phyloP scores from a whole-genome alignment of 2,113 vertebrate species.

The Xyrauchen texanus region DNA sequence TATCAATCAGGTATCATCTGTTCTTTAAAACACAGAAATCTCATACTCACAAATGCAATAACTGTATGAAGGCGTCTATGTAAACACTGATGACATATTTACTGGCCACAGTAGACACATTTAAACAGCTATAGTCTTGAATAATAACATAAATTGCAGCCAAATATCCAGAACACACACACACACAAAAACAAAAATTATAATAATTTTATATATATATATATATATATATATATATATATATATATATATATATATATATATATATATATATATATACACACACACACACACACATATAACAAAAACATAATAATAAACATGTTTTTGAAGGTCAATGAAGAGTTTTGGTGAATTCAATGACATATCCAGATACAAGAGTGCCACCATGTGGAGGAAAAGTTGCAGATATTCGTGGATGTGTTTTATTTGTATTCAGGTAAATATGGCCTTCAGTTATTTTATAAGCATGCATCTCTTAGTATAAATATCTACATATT shows the following conservation, averaged over 20 bases:
- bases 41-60: not conserved
- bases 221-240: no score
- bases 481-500: not conserved
- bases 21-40: not conserved
- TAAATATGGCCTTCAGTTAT: not conserved
- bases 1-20: no score
- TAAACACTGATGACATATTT: not conserved
- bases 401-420: not conserved
- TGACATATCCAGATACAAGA: not conserved
- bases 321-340: not conserved
- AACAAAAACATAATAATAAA: not conserved
- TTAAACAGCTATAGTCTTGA: not conserved
- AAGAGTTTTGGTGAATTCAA: not conserved
- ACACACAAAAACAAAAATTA: no score
- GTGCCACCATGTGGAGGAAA: constrained; percentile 7
- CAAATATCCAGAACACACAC: not conserved
- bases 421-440: not conserved
- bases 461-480: not conserved
- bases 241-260: no score
- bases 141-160: not conserved
- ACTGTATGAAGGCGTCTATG: not conserved
- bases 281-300: no score
- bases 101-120: not conserved
- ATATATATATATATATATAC: no score
- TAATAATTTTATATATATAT: no score